Percentiles rank a stretch among this genome's conserved stretches.
These are phyloP conservation scores for Papilio xuthus DNA, from an alignment of 1,140 invertebrate genomes.

Conservation along the genomic window DNA sequence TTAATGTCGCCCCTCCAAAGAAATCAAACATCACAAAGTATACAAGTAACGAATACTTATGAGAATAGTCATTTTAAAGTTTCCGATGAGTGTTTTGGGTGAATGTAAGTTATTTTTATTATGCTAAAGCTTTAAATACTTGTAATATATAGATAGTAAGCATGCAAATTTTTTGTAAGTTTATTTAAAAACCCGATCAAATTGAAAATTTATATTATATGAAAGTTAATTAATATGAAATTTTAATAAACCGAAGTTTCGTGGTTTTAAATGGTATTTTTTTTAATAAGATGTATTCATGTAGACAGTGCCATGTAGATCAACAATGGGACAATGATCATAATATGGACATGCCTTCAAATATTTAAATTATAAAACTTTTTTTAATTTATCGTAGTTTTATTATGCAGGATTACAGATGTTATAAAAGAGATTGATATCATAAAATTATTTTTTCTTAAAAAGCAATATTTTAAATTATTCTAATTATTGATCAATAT, in stretches of 20 bases:
- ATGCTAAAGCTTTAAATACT: slow-evolving; percentile 79
- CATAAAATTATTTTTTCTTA: neutral
- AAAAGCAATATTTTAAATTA: neutral
- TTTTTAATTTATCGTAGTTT: neutral
- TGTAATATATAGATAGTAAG: slow-evolving; percentile 78
- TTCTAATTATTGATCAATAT: neutral
- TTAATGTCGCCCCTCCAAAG: slow-evolving; percentile 70
- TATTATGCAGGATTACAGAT: neutral
- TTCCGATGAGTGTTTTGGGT: slow-evolving; percentile 52
- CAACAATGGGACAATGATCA: neutral
- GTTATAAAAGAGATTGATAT: neutral
- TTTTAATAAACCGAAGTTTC: slow-evolving; percentile 74
- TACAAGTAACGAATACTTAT: slow-evolving; percentile 81
- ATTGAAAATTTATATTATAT: slow-evolving; percentile 77
- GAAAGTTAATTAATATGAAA: slow-evolving; percentile 78
- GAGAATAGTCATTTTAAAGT: slow-evolving; percentile 63
- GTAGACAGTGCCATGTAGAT: slow-evolving; percentile 40
- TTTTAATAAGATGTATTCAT: slow-evolving; percentile 47
- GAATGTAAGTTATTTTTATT: slow-evolving; percentile 74
- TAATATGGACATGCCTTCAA: neutral
- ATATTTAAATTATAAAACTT: slow-evolving; percentile 5
- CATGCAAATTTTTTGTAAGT: slow-evolving; percentile 77
- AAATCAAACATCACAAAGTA: slow-evolving; percentile 81
- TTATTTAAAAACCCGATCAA: slow-evolving; percentile 79
- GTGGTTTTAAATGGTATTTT: slow-evolving; percentile 58